Conservation (phyloP, 2,888 invertebrate genomes). For the Drosophila anomelani region DNA sequence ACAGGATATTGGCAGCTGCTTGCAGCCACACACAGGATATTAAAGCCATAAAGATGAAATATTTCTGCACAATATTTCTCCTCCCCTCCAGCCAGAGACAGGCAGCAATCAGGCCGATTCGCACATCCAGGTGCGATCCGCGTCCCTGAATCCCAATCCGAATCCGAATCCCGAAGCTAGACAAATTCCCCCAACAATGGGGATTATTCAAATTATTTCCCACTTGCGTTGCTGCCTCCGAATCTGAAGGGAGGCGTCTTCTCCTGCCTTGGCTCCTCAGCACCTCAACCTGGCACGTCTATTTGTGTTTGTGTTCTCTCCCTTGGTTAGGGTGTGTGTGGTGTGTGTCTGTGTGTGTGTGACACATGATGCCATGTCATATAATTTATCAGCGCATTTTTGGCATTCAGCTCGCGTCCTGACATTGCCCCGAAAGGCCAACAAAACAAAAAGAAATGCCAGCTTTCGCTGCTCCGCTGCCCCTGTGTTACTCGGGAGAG, state of each 20-base stretch:
- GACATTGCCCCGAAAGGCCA: conserved; percentile 54
- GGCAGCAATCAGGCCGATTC: conserved; percentile 23
- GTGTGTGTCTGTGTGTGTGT: conserved; percentile 14
- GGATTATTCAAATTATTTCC: conserved; percentile 42
- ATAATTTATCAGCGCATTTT: conserved; percentile 66
- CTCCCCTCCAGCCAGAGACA: not conserved
- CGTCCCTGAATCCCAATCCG: conserved; percentile 5
- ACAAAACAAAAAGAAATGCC: conserved; percentile 28
- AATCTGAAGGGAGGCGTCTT: conserved; percentile 29
- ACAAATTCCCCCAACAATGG: conserved; percentile 36
- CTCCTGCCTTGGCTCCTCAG: conserved; percentile 7
- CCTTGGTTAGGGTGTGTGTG: too few species aligned
- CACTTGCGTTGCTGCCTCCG: conserved; percentile 32
- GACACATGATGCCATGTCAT: conserved; percentile 55
- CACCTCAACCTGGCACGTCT: conserved; percentile 39
- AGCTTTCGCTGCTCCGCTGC: conserved; percentile 14
- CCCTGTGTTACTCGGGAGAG: conserved; percentile 17
- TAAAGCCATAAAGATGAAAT: conserved; percentile 58
- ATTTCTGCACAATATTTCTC: conserved; percentile 23
- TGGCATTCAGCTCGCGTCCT: conserved; percentile 62
- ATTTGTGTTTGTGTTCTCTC: conserved; percentile 34
- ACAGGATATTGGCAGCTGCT: conserved; percentile 52
- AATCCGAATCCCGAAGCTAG: conserved; percentile 23
- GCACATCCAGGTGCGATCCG: conserved; percentile 22
- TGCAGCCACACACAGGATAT: conserved; percentile 49